Base-by-base conservation (phyloP, 2,113 vertebrate genomes). In the Psephotus haematonotus region DNA sequence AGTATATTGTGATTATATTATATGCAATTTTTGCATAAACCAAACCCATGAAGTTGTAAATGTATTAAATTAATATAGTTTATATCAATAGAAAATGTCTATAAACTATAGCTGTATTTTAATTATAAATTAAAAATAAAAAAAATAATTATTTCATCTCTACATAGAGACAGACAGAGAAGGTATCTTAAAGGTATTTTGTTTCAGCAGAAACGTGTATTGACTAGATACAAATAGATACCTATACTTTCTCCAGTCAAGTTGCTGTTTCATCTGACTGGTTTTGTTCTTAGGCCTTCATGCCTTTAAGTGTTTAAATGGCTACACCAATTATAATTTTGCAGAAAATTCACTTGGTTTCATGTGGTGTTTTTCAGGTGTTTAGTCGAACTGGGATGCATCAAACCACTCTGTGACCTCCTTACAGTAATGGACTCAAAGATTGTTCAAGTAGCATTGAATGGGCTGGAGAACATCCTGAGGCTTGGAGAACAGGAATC, bases 391-490 rank as follows among this genome's bases (percentile, higher is more conserved):
- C 97, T 99, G 63, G 99, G 99, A 72, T 99, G 99, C 94, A 99
- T 99, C 97, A 99, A 99, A 97, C 99, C 99, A 11, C 98, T 99
- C 64, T 99, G 99, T 59, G 99, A 99, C 97, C 98, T 99, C 63
- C 99, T 99, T 83, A 99, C 99, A 11, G 98, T 99, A 71, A 99
- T 99, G 99, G 99, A 99, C 96, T 99, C 99, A 79, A 99, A 99
- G 98, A 99, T 99, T 59, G 99, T 99, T 91, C 99, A 99, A 88
- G 99, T 99, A 96, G 99, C 99, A 28, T 97, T 99, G 78, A 99
- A 99, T 68, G 99, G 99, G 65, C 97, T 99, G 68, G 99, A 99
- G 97, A 99, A 99, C 95, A 99, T 99, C 96, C 97, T 99, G 96
- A 98, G 99, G 93, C 98, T 99, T 82, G 99, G 99, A 75, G 99